Conservation (phyloP, 2,113 vertebrate genomes). For the Takifugu bimaculatus region DNA sequence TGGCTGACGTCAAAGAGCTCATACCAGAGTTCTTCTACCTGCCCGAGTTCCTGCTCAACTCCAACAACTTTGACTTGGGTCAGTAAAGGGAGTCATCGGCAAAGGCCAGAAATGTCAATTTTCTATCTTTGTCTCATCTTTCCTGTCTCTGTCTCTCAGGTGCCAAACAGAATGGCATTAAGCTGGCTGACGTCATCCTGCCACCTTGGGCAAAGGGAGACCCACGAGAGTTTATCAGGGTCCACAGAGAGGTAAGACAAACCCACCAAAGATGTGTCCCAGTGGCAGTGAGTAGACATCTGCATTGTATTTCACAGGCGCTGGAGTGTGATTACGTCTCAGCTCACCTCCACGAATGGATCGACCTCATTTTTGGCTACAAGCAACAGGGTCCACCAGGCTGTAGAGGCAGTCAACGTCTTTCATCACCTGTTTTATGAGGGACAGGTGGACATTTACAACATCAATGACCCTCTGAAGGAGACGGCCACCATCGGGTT, state of each 20-base stretch:
- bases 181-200: slow-evolving; percentile 91
- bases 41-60: slow-evolving; percentile 94
- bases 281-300: background rate
- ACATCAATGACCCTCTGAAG: slow-evolving; percentile 97
- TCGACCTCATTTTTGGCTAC: slow-evolving; percentile 96
- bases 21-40: slow-evolving; percentile 99
- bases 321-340: slow-evolving; percentile 98
- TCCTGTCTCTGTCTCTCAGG: slow-evolving; percentile 66
- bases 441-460: slow-evolving; percentile 99
- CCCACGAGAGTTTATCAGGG: slow-evolving; percentile 95
- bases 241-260: slow-evolving; percentile 87
- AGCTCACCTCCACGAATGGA: slow-evolving; percentile 97
- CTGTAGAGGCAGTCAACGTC: slow-evolving; percentile 95
- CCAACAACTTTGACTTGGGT: slow-evolving; percentile 98
- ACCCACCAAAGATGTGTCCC: rapidly evolving
- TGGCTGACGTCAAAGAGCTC: slow-evolving; percentile 98
- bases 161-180: slow-evolving; percentile 95
- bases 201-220: slow-evolving; percentile 98
- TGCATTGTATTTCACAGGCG: slow-evolving; percentile 73
- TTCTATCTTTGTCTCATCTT: background rate
- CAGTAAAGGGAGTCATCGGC: slow-evolving; percentile 12
- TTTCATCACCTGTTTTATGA: slow-evolving; percentile 99
- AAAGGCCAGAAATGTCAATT: background rate
- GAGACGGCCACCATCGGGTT: slow-evolving; percentile 98
- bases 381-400: slow-evolving; percentile 97